Evolutionary conservation across 2,797 vertebrate genomes (phyloP).

Genomic region (Sylvia borin): DNA sequence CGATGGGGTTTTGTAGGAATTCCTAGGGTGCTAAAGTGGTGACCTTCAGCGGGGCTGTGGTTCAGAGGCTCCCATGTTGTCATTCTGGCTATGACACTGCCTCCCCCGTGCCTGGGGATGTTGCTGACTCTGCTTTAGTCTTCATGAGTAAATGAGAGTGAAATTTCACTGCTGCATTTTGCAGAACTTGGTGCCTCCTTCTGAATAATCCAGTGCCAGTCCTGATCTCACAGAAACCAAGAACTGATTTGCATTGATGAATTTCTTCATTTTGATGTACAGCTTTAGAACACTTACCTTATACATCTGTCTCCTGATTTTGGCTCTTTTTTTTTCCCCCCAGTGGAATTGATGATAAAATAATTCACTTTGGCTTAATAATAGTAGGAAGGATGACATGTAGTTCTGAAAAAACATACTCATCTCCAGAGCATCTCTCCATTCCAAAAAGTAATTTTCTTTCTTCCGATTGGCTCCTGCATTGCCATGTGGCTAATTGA

Average conservation of each 20-base stretch:
- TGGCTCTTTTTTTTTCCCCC: background rate
- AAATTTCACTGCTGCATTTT: background rate
- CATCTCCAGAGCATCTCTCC: background rate
- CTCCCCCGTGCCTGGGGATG: background rate
- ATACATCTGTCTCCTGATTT: background rate
- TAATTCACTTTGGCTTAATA: background rate
- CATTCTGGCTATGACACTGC: conserved; percentile 27
- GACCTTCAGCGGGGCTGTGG: background rate
- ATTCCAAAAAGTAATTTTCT: background rate
- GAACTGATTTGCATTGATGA: conserved; percentile 26
- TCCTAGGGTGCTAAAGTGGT: background rate
- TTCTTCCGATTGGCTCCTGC: background rate
- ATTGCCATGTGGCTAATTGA: background rate
- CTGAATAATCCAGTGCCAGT: conserved; percentile 29
- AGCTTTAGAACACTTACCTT: background rate
- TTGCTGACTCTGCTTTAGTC: conserved; percentile 39
- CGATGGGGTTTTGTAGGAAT: conserved; percentile 28
- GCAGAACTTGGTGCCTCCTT: background rate
- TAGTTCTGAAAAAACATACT: background rate
- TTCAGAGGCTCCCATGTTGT: conserved; percentile 21
- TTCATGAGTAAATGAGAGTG: conserved; percentile 17
- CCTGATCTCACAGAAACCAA: conserved; percentile 34
- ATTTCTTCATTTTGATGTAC: background rate
- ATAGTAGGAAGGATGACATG: background rate
- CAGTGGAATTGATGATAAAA: background rate